Conservation (phyloP, 2,888 invertebrate species). For the Torymus auratus region DNA sequence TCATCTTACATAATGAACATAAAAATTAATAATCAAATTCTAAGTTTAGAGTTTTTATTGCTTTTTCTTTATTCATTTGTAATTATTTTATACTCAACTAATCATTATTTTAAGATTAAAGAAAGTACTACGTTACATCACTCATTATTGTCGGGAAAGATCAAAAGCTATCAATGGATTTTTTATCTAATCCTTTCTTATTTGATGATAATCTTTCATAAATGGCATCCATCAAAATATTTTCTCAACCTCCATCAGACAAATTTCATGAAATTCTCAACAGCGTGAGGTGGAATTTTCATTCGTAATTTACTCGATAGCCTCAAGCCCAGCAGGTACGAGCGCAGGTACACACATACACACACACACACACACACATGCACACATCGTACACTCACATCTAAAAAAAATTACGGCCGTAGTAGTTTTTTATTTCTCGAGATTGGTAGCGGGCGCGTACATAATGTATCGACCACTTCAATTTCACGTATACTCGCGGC, state of each 20-base stretch:
- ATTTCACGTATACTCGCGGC: conserved; percentile 35
- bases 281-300: conserved; percentile 11
- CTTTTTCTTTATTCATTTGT: too few relatives aligned
- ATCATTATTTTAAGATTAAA: too few relatives aligned
- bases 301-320: conserved; percentile 23
- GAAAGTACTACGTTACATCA: too few relatives aligned
- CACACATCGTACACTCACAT: not conserved
- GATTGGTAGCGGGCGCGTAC: conserved; percentile 30
- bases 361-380: not conserved
- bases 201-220: not conserved
- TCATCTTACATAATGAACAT: too few relatives aligned
- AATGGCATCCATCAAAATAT: not conserved
- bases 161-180: not conserved
- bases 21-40: too few relatives aligned
- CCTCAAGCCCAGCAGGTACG: not conserved
- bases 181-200: not conserved
- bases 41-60: too few relatives aligned
- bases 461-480: conserved; percentile 55
- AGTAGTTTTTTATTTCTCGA: conserved; percentile 36
- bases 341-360: not conserved
- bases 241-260: conserved; percentile 12
- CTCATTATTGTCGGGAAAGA: too few relatives aligned
- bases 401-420: conserved; percentile 40
- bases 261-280: conserved; percentile 12
- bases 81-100: too few relatives aligned